Evolutionary conservation across 2,797 vertebrate genomes (phyloP).

Genomic region (Sitta carolinensis): DNA sequence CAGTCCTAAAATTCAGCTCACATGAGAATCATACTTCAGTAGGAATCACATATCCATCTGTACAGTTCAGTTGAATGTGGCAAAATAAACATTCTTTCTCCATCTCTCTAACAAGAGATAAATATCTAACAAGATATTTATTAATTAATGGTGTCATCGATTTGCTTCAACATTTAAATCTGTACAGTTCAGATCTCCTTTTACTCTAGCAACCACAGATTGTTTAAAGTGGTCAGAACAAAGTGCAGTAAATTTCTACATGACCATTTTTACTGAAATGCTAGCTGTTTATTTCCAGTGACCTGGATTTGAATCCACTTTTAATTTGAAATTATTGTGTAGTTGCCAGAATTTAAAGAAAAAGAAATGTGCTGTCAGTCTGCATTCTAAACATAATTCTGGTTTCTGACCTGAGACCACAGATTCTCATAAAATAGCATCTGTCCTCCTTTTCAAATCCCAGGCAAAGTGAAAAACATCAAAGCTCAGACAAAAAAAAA

Average conservation of each 20-base stretch:
- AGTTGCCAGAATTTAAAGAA: constrained; percentile 24
- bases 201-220: not conserved
- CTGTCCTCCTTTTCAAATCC: not conserved
- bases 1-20: not conserved
- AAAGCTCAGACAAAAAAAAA: not conserved
- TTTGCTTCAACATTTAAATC: not conserved
- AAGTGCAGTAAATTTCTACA: not conserved
- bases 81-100: not conserved
- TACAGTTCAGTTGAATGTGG: not conserved
- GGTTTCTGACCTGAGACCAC: not conserved
- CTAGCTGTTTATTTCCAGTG: constrained; percentile 4
- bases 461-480: not conserved
- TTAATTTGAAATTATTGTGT: constrained; percentile 53
- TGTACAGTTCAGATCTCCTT: not conserved
- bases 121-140: not conserved
- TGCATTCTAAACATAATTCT: not conserved
- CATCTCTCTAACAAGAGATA: not conserved
- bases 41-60: not conserved
- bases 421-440: not conserved
- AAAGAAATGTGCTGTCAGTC: not conserved
- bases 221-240: not conserved
- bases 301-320: constrained; percentile 37
- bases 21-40: not conserved
- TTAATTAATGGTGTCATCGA: not conserved
- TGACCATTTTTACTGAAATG: constrained; percentile 4